These are phyloP conservation scores for Ochotona curzoniae DNA, from an alignment of 2,113 vertebrate species.

Conservation along the genomic window DNA sequence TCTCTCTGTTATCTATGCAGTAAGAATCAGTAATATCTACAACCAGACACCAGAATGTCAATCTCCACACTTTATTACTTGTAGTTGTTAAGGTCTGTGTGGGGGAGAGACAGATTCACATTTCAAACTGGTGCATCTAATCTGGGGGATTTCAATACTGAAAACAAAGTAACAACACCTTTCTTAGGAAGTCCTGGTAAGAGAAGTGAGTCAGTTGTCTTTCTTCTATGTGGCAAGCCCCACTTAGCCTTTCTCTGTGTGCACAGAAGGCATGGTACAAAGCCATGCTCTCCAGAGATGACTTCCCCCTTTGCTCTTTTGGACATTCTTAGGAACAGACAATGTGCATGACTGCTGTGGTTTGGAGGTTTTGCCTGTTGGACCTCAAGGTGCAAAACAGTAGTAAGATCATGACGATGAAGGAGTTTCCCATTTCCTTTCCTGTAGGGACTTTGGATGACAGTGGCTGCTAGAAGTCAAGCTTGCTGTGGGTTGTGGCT, in stretches of 20 bases:
- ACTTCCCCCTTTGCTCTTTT: background rate
- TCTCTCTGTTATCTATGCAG: constrained; percentile 7
- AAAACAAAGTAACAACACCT: background rate
- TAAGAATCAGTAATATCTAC: constrained; percentile 1
- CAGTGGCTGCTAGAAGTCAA: background rate
- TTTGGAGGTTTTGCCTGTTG: background rate
- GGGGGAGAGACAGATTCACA: background rate
- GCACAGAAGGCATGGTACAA: background rate
- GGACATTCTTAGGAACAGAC: background rate
- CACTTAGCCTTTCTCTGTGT: background rate
- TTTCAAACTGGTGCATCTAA: background rate
- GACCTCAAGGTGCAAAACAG: background rate
- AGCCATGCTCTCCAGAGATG: accelerated
- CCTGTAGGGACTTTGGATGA: background rate
- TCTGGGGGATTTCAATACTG: constrained; percentile 3
- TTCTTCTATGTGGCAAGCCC: background rate
- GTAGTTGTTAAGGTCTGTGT: background rate
- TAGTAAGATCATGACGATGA: background rate
- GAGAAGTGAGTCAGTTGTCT: background rate
- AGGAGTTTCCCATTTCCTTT: background rate
- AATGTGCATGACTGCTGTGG: background rate
- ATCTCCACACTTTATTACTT: constrained; percentile 19
- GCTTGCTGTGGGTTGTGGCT: background rate
- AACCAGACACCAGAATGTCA: background rate
- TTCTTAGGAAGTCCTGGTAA: background rate